Conservation (phyloP, 2,113 vertebrate genomes). For the Panthera uncia region DNA sequence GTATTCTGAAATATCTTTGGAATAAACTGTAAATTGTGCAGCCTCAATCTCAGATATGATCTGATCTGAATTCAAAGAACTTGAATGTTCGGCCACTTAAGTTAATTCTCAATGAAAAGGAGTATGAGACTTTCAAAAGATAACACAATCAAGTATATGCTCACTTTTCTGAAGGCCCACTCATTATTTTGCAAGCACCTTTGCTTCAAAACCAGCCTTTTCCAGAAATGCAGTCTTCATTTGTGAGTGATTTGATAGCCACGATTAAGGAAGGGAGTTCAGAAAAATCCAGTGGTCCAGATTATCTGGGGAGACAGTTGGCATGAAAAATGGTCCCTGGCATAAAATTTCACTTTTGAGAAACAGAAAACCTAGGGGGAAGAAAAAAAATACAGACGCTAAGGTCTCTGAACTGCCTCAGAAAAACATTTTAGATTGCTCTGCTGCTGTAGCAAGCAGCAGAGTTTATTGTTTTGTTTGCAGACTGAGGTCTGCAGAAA, state of each 20-base stretch:
- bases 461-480: constrained; percentile 79
- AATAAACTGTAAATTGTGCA: not conserved
- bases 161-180: constrained; percentile 34
- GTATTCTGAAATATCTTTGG: not conserved
- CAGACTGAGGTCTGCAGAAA: constrained; percentile 71
- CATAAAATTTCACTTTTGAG: constrained; percentile 64
- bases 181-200: constrained; percentile 44
- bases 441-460: constrained; percentile 46
- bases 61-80: not conserved
- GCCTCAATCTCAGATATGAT: not conserved
- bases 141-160: not conserved
- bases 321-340: not conserved
- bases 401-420: constrained; percentile 34
- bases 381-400: not conserved
- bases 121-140: not conserved
- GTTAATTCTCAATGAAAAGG: not conserved
- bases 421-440: constrained; percentile 63
- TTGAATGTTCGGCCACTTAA: not conserved
- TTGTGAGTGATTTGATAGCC: not conserved
- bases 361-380: constrained; percentile 53
- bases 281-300: not conserved
- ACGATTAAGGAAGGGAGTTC: not conserved
- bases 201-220: constrained; percentile 33
- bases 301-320: not conserved
- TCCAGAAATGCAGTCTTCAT: constrained; percentile 20